Base-by-base conservation (phyloP, 2,113 vertebrate genomes). In the Lutjanus erythropterus region DNA sequence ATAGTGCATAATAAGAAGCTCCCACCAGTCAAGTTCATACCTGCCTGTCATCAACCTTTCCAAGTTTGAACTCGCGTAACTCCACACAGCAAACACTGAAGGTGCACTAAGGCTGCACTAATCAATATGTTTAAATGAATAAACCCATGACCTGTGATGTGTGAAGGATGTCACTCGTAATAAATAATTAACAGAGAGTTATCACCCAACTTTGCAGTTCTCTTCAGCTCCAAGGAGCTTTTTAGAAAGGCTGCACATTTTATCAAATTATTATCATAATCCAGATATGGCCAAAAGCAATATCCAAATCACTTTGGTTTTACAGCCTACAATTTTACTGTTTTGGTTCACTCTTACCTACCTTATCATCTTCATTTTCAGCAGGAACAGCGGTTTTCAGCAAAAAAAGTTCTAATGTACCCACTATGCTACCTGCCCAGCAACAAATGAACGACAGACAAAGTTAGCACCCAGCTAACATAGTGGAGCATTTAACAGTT, bases 21-120 rank as follows among this genome's bases (percentile, higher is more conserved):
- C 49, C 25, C 12, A 27, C 9, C 5, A 55, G 44, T 78, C 73
- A 80, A 68, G 79, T 46, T 70, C 53, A 49, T 62, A 85, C 76
- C 83, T 83, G 75, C 81, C 53, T 81, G 27, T 50, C n/a, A 42
- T 50, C 71, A 74, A 31, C 10, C 19, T 50, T 6, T 37, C 3
- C 42, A 64, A 18, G 44, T 35, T 42, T 71, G 35, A 74, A 67
- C n/a, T 53, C 2, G 1, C 0, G 11, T 60, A 66, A 64, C 16
- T 44, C 37, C 39, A 25, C 42, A 19, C 0, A 59, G 49, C 55
- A 81, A 41, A 25, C 27, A 50, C n/a, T 47, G 23, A 61, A 12
- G 1, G 3, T 27, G n/a, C n/a, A n/a, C 21, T 12, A 29, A 70
- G 31, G 50, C 39, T 59, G 19, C 25, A 42, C 35, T 21, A 19